Evolutionary conservation across 2,113 vertebrate species (phyloP).

Genomic region (Limnothrissa miodon): DNA sequence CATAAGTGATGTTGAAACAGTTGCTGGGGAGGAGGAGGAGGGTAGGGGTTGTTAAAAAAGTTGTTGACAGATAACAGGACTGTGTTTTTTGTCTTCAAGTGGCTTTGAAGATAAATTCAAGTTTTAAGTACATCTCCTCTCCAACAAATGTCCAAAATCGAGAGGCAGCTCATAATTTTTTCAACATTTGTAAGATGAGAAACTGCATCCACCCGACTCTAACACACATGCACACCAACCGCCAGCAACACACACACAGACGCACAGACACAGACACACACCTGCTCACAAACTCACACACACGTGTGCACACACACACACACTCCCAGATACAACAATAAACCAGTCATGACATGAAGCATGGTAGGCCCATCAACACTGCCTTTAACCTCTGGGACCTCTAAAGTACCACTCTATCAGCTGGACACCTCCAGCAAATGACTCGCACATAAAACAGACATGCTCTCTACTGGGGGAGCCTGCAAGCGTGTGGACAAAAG

Average conservation of each 20-base stretch:
- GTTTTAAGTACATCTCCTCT: neutral
- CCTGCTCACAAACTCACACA: neutral
- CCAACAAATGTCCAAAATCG: neutral
- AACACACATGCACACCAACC: neutral
- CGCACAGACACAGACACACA: neutral
- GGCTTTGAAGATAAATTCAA: neutral
- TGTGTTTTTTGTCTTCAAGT: neutral
- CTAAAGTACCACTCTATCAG: conserved; percentile 36
- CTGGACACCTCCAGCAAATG: conserved; percentile 28
- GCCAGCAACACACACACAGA: neutral
- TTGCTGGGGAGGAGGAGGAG: neutral
- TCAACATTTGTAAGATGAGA: neutral
- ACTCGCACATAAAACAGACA: conserved; percentile 35
- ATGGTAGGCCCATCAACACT: conserved; percentile 18
- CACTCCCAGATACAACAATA: neutral
- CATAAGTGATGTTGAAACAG: neutral
- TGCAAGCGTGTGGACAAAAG: neutral
- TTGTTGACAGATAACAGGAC: neutral
- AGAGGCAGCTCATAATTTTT: neutral
- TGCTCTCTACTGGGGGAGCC: neutral
- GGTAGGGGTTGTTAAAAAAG: neutral
- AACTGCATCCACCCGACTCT: neutral
- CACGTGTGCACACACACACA: neutral
- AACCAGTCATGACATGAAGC: neutral
- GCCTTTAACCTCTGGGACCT: conserved; percentile 24